phyloP scores from a whole-genome alignment of 2,113 vertebrate genomes.

The Dipodomys stephensi region DNA sequence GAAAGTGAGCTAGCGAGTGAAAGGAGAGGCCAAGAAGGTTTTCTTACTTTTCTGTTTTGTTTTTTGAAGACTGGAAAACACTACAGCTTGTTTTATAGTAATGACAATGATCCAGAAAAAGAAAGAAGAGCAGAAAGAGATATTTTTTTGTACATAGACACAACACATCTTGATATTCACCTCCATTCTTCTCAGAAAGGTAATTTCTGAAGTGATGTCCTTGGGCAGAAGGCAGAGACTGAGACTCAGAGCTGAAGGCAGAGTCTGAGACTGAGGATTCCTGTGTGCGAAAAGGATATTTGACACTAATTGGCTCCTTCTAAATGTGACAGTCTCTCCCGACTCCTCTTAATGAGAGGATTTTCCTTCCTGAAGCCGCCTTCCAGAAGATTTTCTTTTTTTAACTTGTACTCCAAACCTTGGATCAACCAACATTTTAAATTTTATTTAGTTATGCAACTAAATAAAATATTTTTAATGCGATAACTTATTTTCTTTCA shows the following conservation, averaged over 20 bases:
- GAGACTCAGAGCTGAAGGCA: neutral
- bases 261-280: neutral
- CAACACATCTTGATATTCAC: too few relatives aligned
- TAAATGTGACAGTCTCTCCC: neutral
- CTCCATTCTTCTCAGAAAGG: neutral
- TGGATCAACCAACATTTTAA: conserved; percentile 11
- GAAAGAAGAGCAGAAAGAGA: neutral
- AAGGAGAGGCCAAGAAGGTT: neutral
- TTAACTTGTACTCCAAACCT: neutral
- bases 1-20: neutral
- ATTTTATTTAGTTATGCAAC: neutral
- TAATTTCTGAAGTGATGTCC: neutral
- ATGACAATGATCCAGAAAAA: neutral
- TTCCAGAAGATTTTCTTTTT: neutral
- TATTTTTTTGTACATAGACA: too few relatives aligned
- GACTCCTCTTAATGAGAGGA: neutral
- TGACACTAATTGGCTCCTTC: neutral
- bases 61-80: conserved; percentile 3
- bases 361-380: conserved; percentile 27
- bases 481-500: neutral
- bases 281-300: neutral
- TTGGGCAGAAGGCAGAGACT: neutral
- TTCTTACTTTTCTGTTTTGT: conserved; percentile 35
- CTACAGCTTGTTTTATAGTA: neutral
- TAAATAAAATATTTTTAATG: neutral